Conservation (phyloP, 2,797 vertebrate genomes). For the Molossus molossus region DNA sequence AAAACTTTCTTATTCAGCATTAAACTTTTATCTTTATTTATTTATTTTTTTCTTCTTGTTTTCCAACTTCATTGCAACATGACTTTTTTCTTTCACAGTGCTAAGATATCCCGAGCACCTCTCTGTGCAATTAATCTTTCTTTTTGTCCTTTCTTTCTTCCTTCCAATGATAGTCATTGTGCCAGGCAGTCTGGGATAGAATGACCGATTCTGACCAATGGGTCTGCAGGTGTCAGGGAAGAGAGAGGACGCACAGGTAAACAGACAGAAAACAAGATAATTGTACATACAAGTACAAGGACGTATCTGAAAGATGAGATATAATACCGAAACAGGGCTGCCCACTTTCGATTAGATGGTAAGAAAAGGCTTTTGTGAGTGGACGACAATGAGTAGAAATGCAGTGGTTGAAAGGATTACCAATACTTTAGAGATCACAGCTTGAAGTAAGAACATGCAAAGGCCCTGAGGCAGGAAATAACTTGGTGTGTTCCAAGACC, state of each 20-base stretch:
- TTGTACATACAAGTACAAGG: neutral
- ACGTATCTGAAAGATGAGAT: neutral
- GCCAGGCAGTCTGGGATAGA: neutral
- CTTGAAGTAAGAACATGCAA: neutral
- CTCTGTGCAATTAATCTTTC: neutral
- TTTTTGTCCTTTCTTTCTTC: neutral
- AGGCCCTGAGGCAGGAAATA: constrained; percentile 10
- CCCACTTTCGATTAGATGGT: neutral
- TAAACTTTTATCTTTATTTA: neutral
- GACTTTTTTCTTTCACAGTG: neutral
- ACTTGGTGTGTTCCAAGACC: neutral
- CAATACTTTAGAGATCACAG: neutral
- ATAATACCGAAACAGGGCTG: rapidly evolving
- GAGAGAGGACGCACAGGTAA: neutral
- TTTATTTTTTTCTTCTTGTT: neutral
- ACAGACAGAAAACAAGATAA: neutral
- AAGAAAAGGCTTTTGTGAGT: neutral
- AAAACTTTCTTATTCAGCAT: neutral
- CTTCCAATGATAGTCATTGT: neutral
- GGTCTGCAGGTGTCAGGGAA: neutral
- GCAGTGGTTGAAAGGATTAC: neutral
- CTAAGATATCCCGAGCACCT: neutral
- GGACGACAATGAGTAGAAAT: neutral
- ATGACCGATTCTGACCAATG: neutral
- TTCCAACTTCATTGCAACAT: neutral